These are phyloP conservation scores for Acanthochromis polyacanthus DNA, from an alignment of 2,113 vertebrate species.

Conservation along the genomic window DNA sequence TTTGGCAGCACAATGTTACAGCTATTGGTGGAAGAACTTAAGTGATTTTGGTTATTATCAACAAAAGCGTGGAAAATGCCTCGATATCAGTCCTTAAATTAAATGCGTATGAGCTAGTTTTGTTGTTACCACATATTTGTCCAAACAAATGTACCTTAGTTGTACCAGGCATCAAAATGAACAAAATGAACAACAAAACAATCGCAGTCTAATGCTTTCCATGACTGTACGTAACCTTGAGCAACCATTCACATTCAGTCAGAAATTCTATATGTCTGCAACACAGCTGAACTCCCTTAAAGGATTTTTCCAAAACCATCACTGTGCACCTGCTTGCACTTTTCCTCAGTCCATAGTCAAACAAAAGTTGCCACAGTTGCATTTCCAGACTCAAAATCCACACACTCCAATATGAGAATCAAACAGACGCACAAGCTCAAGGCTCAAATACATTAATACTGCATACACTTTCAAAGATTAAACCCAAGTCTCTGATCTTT, in stretches of 20 bases:
- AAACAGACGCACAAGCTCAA: conserved; percentile 14
- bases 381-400: conserved; percentile 1
- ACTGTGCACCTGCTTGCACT: neutral
- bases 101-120: too few relatives aligned
- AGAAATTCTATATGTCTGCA: neutral
- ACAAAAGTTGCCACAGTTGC: neutral
- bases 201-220: too few relatives aligned
- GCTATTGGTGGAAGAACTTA: too few relatives aligned
- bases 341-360: neutral
- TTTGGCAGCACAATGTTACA: too few relatives aligned
- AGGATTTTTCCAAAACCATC: neutral
- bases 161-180: too few relatives aligned
- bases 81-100: too few relatives aligned
- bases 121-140: too few relatives aligned
- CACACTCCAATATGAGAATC: neutral
- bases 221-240: neutral
- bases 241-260: neutral
- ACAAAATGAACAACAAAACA: too few relatives aligned
- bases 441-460: conserved; percentile 23
- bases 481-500: conserved; percentile 38
- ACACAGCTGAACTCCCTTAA: neutral
- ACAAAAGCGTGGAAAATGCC: too few relatives aligned
- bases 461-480: conserved; percentile 26
- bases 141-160: too few relatives aligned
- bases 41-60: too few relatives aligned